Percentiles rank a stretch among this genome's conserved stretches.
phyloP scores from a whole-genome alignment of 1,140 invertebrate species.

The Potamilus streckersoni region DNA sequence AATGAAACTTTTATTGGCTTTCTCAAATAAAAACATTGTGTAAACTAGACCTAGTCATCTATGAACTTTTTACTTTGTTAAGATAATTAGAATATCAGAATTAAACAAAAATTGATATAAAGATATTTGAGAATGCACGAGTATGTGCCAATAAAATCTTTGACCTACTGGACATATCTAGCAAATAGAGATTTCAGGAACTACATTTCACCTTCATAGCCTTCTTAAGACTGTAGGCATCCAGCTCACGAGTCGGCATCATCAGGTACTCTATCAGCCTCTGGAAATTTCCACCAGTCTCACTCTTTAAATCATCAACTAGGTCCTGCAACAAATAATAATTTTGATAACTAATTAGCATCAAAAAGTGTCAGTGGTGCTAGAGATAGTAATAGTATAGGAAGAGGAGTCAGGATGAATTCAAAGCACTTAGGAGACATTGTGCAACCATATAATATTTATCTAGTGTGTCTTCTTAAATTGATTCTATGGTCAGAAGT shows the following conservation, averaged over 20 bases:
- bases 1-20: too few species aligned
- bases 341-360: background rate
- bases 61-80: too few species aligned
- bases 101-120: too few species aligned
- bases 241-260: conserved; percentile 50
- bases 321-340: conserved; percentile 49
- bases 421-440: background rate
- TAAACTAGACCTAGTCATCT: too few species aligned
- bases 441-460: background rate
- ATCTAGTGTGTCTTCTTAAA: background rate
- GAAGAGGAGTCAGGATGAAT: too few species aligned
- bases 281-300: conserved; percentile 62
- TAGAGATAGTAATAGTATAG: too few species aligned
- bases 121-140: background rate
- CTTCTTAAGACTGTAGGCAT: conserved; percentile 37
- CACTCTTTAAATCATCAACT: conserved; percentile 55
- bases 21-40: too few species aligned
- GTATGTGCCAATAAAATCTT: background rate
- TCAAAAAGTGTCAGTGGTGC: too few species aligned
- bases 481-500: background rate
- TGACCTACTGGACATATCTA: background rate
- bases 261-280: conserved; percentile 53
- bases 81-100: too few species aligned
- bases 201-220: conserved; percentile 21
- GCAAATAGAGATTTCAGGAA: background rate